Conservation (phyloP, 2,888 invertebrate species). For the Athalia cordata region DNA sequence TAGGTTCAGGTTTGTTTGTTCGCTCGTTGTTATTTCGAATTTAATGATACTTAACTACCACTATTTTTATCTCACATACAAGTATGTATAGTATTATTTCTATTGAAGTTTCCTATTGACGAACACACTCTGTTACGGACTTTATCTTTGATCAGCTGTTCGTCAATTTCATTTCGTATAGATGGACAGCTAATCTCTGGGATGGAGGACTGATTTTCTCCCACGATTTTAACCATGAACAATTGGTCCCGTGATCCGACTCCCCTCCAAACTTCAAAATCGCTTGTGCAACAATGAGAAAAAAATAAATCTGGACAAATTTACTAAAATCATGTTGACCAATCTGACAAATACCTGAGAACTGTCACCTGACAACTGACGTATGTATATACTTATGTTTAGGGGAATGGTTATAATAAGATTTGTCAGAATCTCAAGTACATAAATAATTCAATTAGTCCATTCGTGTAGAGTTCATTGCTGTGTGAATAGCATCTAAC, state of each 20-base stretch:
- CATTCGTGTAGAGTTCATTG: neutral
- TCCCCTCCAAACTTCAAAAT: no score
- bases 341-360: no score
- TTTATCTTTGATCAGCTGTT: slow-evolving; percentile 58
- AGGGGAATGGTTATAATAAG: slow-evolving; percentile 23
- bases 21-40: neutral
- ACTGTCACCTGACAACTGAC: no score
- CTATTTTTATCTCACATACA: neutral
- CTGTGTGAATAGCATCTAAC: no score
- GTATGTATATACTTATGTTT: neutral
- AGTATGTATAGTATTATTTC: neutral
- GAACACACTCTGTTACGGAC: neutral
- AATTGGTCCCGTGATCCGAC: no score
- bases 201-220: no score
- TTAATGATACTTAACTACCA: neutral
- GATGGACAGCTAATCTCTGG: no score
- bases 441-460: slow-evolving; percentile 4
- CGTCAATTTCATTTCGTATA: slow-evolving; percentile 6
- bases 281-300: no score
- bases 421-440: slow-evolving; percentile 24
- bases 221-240: no score
- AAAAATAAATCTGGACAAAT: no score
- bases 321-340: no score
- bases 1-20: neutral
- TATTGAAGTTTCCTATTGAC: slow-evolving; percentile 27